Conservation (phyloP, 1,140 invertebrate genomes). For the Drosophila kanapiae region DNA sequence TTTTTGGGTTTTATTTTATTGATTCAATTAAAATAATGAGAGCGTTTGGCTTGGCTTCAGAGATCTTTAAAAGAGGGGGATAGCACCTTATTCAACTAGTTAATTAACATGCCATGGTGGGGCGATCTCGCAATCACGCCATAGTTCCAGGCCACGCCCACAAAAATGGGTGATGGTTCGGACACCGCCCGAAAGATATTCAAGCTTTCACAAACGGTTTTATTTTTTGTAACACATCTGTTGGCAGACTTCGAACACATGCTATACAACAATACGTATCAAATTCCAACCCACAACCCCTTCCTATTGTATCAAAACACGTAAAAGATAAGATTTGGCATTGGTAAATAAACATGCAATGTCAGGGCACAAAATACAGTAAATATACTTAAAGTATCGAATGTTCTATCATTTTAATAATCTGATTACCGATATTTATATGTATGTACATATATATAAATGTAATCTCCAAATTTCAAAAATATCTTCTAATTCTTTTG, state of each 20-base stretch:
- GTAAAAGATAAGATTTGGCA: constrained; percentile 60
- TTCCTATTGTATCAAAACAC: constrained; percentile 10
- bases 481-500: too few relatives aligned
- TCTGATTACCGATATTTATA: too few relatives aligned
- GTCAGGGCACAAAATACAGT: constrained; percentile 17
- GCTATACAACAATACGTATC: constrained; percentile 21
- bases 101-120: constrained; percentile 32
- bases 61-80: background rate
- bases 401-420: background rate
- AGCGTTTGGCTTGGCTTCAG: constrained; percentile 8
- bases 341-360: constrained; percentile 31
- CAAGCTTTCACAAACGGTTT: constrained; percentile 39
- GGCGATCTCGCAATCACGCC: constrained; percentile 43
- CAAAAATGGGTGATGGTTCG: too few relatives aligned
- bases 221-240: constrained; percentile 14
- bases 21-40: background rate
- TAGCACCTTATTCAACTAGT: constrained; percentile 4
- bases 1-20: constrained; percentile 15
- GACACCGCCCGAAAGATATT: constrained; percentile 23
- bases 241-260: constrained; percentile 31
- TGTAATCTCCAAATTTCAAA: too few relatives aligned
- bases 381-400: too few relatives aligned
- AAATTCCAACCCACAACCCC: constrained; percentile 13
- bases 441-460: too few relatives aligned
- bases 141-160: constrained; percentile 25